Evolutionary conservation across 2,888 invertebrate species (phyloP).

Genomic region (Apodemia mormo): DNA sequence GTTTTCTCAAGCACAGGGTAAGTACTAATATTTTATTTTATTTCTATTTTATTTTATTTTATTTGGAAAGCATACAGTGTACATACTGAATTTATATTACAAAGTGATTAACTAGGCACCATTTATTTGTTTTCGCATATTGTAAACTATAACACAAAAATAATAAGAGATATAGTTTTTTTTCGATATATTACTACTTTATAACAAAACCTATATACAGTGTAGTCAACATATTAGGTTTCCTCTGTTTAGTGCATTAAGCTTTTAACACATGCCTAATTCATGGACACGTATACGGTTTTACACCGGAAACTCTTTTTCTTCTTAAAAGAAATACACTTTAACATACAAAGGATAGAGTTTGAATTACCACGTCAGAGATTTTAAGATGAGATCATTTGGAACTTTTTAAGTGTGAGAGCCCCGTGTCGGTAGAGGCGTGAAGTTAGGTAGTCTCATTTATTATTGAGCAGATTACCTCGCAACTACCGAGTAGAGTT

Average conservation of each 20-base stretch:
- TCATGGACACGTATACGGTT: conserved; percentile 53
- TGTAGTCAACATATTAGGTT: conserved; percentile 49
- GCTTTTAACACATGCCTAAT: conserved; percentile 78
- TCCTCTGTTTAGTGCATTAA: conserved; percentile 71
- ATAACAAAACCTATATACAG: neutral
- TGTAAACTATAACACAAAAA: no score
- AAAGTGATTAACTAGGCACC: no score
- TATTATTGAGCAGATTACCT: conserved; percentile 76
- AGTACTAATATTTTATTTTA: no score
- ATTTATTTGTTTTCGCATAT: no score
- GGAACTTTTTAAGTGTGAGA: conserved; percentile 57
- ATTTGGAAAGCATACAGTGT: no score
- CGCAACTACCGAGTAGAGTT: conserved; percentile 37
- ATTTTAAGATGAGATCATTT: conserved; percentile 52
- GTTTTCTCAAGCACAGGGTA: no score
- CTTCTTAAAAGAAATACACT: conserved; percentile 28
- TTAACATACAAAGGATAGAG: conserved; percentile 33
- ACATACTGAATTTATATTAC: no score
- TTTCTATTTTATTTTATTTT: no score
- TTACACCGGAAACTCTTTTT: conserved; percentile 42
- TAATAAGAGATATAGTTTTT: no score
- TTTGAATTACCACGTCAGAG: conserved; percentile 39
- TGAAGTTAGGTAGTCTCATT: conserved; percentile 76
- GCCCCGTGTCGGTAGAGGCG: conserved; percentile 68
- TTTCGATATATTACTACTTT: neutral